A percentile compares a stretch with the other conserved stretches of the same genome.
Conservation (phyloP, 2,113 vertebrate species). For the Sus scrofa region T2T-Sscrofa CM000813.6:53207501-53208000, state of each 20-base stretch:
- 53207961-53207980: not conserved
- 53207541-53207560: not conserved
- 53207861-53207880: not conserved
- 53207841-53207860: not conserved
- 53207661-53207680: not conserved
- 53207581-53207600: not conserved
- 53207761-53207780: not conserved
- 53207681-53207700: not conserved
- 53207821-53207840: not conserved
- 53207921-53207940: not conserved
- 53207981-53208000: not conserved
- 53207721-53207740: not conserved
- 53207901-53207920: not conserved
- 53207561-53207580: not conserved
- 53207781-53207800: not conserved
- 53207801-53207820: not conserved
- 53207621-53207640: not conserved
- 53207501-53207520: conserved; percentile 56
- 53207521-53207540: not conserved
- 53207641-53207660: too few species aligned
- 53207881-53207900: not conserved
- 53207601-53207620: not conserved
- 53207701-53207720: too few species aligned
- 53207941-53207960: not conserved
- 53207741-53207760: not conserved